Conservation (phyloP, 2,113 vertebrate genomes). For the Erythrocercus mccallii region DNA sequence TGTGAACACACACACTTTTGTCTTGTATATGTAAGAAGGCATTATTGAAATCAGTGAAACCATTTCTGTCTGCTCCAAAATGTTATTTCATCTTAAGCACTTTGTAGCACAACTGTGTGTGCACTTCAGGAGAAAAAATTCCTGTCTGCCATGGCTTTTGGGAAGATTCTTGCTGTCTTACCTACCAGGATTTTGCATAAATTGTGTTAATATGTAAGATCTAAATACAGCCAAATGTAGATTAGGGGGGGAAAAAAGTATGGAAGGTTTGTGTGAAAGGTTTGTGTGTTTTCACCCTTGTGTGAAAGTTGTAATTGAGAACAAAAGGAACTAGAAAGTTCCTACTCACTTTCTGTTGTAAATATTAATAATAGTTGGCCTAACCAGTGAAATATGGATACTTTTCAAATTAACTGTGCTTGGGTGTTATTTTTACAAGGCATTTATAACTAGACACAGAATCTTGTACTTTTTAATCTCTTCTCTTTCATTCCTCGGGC, state of each 20-base stretch:
- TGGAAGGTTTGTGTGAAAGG: background rate
- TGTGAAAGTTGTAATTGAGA: background rate
- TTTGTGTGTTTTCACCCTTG: background rate
- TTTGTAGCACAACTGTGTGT: background rate
- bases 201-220: background rate
- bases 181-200: background rate
- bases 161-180: background rate
- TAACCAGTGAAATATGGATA: background rate
- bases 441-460: background rate
- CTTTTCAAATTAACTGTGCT: background rate
- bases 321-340: background rate
- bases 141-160: background rate
- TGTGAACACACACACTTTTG: background rate
- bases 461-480: background rate
- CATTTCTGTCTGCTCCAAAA: background rate
- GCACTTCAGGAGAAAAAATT: background rate
- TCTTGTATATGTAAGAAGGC: background rate
- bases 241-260: background rate
- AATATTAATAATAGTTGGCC: background rate
- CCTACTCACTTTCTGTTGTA: background rate
- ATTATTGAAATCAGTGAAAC: background rate
- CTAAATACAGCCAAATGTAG: background rate
- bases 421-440: background rate
- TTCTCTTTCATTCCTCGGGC: background rate
- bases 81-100: background rate